Conservation (phyloP, 30 jellyfish, hydroid and myxozoan genomes). For the Turritopsis rubra region DNA sequence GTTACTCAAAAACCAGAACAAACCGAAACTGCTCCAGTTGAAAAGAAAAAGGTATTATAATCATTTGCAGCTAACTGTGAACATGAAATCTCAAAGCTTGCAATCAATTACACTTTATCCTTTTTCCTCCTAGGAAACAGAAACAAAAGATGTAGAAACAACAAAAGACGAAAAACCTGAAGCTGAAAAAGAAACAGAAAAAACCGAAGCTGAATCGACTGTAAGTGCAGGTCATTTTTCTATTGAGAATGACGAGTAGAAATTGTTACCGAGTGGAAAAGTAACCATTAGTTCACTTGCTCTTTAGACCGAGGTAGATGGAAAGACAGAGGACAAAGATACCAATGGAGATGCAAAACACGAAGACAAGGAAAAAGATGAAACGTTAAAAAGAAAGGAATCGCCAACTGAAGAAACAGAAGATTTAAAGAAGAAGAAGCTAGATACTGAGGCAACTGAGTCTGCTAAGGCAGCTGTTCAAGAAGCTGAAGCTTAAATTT, state of each 20-base stretch:
- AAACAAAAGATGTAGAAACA: background rate
- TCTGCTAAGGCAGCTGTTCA: conserved; percentile 20
- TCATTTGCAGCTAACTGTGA: background rate
- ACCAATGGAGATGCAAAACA: background rate
- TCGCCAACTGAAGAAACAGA: conserved; percentile 6
- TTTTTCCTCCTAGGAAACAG: background rate
- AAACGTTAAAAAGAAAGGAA: conserved; percentile 5
- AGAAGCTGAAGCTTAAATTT: conserved; percentile 10
- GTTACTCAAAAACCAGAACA: conserved; percentile 18
- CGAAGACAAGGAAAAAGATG: conserved; percentile 5
- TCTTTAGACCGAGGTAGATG: conserved; percentile 19
- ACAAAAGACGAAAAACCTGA: background rate
- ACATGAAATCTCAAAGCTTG: background rate
- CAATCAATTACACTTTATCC: background rate
- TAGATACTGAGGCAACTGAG: conserved; percentile 2
- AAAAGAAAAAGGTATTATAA: background rate
- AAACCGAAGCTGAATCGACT: conserved; percentile 13
- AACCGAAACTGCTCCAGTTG: conserved; percentile 10
- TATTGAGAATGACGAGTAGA: background rate
- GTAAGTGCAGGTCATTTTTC: background rate
- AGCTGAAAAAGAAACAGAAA: background rate
- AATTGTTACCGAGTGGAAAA: background rate
- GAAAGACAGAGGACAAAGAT: background rate
- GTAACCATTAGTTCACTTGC: too few species aligned
- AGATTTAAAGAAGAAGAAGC: background rate